Percentiles rank a stretch among this genome's conserved stretches.
These are phyloP conservation scores for Cygnus atratus DNA, from an alignment of 2,113 vertebrate species.

Conservation along the genomic window DNA sequence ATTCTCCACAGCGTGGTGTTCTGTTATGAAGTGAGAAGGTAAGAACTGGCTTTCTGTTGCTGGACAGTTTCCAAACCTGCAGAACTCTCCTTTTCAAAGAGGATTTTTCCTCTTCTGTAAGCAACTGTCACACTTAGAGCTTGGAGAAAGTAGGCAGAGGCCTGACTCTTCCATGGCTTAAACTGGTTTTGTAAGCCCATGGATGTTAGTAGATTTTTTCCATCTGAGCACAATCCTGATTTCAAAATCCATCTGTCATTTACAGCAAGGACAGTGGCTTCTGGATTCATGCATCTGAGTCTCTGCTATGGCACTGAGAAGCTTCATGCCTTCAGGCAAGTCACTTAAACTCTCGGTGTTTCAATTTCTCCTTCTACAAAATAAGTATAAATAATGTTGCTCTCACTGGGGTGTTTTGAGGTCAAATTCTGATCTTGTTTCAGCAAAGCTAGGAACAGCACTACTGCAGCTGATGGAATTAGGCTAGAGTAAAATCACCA, in stretches of 20 bases:
- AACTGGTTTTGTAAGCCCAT: neutral
- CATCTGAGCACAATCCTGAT: neutral
- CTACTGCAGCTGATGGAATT: neutral
- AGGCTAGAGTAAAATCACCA: neutral
- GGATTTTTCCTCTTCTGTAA: neutral
- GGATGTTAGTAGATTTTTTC: neutral
- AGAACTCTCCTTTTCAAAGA: neutral
- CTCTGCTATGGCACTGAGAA: neutral
- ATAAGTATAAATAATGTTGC: conserved; percentile 29
- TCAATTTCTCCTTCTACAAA: conserved; percentile 36
- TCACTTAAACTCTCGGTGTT: neutral
- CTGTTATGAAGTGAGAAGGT: neutral
- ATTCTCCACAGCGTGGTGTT: neutral
- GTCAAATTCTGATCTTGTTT: conserved; percentile 31
- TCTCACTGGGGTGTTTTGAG: neutral
- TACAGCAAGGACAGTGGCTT: neutral
- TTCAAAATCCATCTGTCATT: conserved; percentile 3
- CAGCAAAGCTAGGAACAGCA: neutral
- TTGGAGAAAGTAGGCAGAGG: neutral
- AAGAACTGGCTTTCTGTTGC: neutral
- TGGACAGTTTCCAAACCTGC: neutral
- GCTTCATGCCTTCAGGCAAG: conserved; percentile 29
- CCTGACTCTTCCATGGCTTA: neutral
- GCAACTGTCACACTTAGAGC: neutral
- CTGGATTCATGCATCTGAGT: neutral